These are phyloP conservation scores for Camelus dromedarius DNA, from an alignment of 2,113 vertebrate genomes.

Conservation along the genomic window DNA sequence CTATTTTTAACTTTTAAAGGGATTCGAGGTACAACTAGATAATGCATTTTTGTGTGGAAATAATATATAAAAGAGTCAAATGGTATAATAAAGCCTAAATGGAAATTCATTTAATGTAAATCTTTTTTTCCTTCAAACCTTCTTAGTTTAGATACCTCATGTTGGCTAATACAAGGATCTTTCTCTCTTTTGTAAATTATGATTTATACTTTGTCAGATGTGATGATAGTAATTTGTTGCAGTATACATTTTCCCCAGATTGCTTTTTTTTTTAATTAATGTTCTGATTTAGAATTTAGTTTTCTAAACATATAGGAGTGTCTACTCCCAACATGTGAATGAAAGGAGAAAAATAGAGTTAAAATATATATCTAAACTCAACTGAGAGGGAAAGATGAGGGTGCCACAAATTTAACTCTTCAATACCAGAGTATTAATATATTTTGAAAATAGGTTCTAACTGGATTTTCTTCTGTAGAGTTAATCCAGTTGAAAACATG, in stretches of 20 bases:
- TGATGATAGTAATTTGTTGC: not conserved
- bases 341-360: slow-evolving; percentile 24
- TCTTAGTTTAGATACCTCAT: not conserved
- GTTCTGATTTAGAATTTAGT: slow-evolving; percentile 17
- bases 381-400: not conserved
- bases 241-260: slow-evolving; percentile 7
- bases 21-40: not conserved
- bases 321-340: not conserved
- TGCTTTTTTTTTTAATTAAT: not conserved
- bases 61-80: slow-evolving; percentile 4
- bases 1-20: slow-evolving; percentile 46
- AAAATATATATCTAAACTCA: slow-evolving; percentile 7
- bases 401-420: not conserved
- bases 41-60: slow-evolving; percentile 44
- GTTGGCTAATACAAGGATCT: not conserved
- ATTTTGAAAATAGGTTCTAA: slow-evolving; percentile 19
- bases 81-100: not conserved
- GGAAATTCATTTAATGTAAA: not conserved
- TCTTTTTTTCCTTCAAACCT: not conserved
- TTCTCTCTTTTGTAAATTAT: not conserved
- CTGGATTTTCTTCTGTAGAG: slow-evolving; percentile 27
- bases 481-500: slow-evolving; percentile 26
- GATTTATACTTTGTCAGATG: slow-evolving; percentile 32
- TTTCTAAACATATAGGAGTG: not conserved
- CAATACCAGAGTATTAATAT: not conserved